Conservation (phyloP, 2,888 invertebrate genomes). For the Caenorhabditis zanzibari region DNA sequence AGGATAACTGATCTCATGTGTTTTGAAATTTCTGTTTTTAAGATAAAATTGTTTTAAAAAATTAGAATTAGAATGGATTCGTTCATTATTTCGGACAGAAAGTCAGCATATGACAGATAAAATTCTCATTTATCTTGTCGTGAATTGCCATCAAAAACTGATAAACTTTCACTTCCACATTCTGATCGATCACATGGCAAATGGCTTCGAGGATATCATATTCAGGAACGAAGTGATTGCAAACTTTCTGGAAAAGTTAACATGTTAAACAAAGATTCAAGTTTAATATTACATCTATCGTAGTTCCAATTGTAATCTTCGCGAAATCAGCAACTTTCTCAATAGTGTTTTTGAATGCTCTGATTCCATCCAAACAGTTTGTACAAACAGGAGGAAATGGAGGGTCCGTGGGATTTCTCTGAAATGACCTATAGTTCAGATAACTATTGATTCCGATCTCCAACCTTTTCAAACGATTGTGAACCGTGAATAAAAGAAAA, state of each 20-base stretch:
- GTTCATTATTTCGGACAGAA: constrained; percentile 40
- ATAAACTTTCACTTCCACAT: constrained; percentile 38
- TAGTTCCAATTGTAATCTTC: constrained; percentile 30
- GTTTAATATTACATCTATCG: constrained; percentile 8
- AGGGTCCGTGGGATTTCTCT: constrained; percentile 14
- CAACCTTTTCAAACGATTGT: not conserved
- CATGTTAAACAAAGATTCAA: not conserved
- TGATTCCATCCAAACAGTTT: constrained; percentile 41
- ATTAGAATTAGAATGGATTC: not conserved
- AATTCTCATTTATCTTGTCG: constrained; percentile 36
- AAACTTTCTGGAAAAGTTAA: constrained; percentile 40
- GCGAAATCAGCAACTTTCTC: constrained; percentile 37
- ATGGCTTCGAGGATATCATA: constrained; percentile 48
- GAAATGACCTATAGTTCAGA: not conserved
- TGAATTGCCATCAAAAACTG: constrained; percentile 43
- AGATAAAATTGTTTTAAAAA: not conserved
- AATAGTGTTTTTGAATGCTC: constrained; percentile 40
- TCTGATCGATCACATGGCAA: constrained; percentile 49
- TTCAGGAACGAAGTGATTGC: constrained; percentile 38
- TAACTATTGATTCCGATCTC: too few species aligned
- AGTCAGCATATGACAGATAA: constrained; percentile 34
- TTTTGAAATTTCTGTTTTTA: not conserved
- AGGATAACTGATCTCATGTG: constrained; percentile 15
- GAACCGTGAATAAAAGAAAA: not conserved
- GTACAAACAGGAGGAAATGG: constrained; percentile 31